phyloP scores from a whole-genome alignment of 64 coral and sea anemone genomes.

The Anthopleura sola region DNA sequence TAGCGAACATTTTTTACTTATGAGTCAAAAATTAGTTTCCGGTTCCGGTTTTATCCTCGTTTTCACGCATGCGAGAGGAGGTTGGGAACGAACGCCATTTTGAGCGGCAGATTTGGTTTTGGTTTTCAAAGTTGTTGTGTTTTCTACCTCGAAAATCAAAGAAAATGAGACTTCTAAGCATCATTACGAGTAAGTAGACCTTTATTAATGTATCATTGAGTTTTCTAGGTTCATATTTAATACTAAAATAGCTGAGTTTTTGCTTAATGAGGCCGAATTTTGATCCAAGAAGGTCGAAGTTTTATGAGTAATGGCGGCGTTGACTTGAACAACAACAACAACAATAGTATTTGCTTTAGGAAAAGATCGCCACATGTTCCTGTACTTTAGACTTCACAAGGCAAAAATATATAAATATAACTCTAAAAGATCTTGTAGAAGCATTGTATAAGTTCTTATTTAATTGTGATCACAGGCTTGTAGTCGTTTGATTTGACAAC shows the following conservation, averaged over 20 bases:
- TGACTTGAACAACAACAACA: background rate
- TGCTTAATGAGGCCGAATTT: background rate
- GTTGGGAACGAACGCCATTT: conserved; percentile 11
- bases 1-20: no score
- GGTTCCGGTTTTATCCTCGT: background rate
- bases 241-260: background rate
- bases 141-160: background rate
- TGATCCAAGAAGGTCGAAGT: background rate
- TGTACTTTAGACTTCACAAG: background rate
- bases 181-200: background rate
- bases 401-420: background rate
- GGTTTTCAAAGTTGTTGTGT: background rate
- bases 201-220: background rate
- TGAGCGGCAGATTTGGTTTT: conserved; percentile 22
- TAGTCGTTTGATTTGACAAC: background rate
- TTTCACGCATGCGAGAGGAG: background rate
- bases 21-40: background rate
- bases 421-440: background rate
- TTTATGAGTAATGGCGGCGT: background rate
- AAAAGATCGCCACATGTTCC: background rate
- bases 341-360: background rate
- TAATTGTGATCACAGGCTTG: background rate
- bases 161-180: background rate
- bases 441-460: background rate
- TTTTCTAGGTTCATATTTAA: background rate